Base-by-base conservation (phyloP, 1,140 invertebrate genomes). In the Gonatopus flavifemur region DNA sequence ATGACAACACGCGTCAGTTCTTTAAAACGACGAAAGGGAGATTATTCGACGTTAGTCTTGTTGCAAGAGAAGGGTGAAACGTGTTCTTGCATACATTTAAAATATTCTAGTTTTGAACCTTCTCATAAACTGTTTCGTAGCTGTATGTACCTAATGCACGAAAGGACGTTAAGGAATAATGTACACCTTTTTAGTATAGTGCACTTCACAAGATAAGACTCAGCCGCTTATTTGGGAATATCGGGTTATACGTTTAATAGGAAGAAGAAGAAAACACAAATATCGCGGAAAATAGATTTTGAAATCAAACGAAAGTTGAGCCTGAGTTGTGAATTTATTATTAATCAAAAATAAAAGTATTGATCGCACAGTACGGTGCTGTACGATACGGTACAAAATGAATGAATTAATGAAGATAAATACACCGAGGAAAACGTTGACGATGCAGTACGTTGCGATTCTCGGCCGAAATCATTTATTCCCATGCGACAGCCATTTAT, bases 11-110 rank as follows among this genome's bases (percentile, higher is more conserved):
- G 44, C 56, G 53, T 52, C 59, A 52, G 57, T 61, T 49, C 59
- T 52, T 60, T 57, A 60, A 60, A 37, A 61, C 53, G 57, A 61
- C 52, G 59, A 60, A 61, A 61, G 57, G 59, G 49, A 61, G 59
- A 61, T 61, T 61, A 61, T 57, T 61, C 56, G 36, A 53, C 59
- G 40, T 48, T 52, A 58, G 59, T 61, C n/a, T n/a, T 59, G 53
- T 57, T 60, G 52, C 52, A 60, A 53, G 48, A 61, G 57, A 61
- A 60, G 57, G 59, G 59, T 49, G 53, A 57, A 46, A 60, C 59
- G 59, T 61, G 59, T 60, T 59, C 59, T 61, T 61, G 59, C 59
- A 61, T 61, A 60, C 49, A 61, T 61, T 61, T 60, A 61, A 61
- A 61, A 61, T 61, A 61, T 60, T 61, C 59, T 41, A 43, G 47